Conservation (phyloP, 2,888 invertebrate species). For the Rhopalosiphum nymphaeae region DNA sequence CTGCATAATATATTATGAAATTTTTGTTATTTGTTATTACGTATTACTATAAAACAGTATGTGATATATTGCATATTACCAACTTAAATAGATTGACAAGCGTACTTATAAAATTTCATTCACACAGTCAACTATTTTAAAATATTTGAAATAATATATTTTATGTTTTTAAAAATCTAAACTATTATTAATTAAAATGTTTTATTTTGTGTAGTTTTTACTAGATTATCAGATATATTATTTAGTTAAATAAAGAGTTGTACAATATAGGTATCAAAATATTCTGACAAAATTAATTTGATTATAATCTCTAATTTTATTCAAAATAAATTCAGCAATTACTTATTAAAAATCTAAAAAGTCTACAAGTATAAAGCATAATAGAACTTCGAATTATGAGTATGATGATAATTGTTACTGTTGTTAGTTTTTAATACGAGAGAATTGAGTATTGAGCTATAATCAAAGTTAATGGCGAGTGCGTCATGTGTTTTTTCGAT, state of each 20-base stretch:
- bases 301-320: background rate
- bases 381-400: too few relatives aligned
- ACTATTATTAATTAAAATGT: background rate
- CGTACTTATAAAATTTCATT: too few relatives aligned
- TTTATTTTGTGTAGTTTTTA: background rate
- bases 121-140: too few relatives aligned
- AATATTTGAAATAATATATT: background rate
- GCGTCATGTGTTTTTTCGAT: too few relatives aligned
- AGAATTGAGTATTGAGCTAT: too few relatives aligned
- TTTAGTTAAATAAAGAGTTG: background rate
- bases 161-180: background rate
- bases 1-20: background rate
- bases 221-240: background rate
- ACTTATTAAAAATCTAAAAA: background rate
- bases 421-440: too few relatives aligned
- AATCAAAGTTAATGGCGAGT: too few relatives aligned
- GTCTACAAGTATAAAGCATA: too few relatives aligned
- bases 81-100: background rate
- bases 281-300: background rate
- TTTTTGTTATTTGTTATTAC: background rate
- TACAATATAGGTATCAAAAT: background rate
- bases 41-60: background rate
- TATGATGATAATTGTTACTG: too few relatives aligned
- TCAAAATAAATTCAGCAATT: background rate
- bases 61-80: background rate